phyloP scores from a whole-genome alignment of 1,140 invertebrate species.

The Homalodisca vitripennis region DNA sequence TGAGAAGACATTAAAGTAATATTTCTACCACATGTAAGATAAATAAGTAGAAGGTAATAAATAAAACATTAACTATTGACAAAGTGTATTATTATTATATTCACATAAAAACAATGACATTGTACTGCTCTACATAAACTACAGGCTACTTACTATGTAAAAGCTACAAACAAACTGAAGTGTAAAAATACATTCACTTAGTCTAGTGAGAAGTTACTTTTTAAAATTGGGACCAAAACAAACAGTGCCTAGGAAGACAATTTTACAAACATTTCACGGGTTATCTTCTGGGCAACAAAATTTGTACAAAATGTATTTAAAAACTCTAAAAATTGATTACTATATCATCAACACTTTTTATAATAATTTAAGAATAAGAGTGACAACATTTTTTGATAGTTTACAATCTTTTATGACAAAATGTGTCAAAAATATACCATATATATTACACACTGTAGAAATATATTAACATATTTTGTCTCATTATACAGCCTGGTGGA shows the following conservation, averaged over 20 bases:
- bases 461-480: slow-evolving; percentile 31
- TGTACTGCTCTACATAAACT: slow-evolving; percentile 12
- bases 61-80: not conserved
- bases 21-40: too few species aligned
- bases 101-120: slow-evolving; percentile 12
- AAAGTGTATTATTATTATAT: slow-evolving; percentile 18
- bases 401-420: slow-evolving; percentile 16
- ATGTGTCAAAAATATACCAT: slow-evolving; percentile 28
- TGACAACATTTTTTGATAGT: slow-evolving; percentile 6
- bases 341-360: not conserved
- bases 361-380: slow-evolving; percentile 12
- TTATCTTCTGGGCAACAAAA: not conserved
- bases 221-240: slow-evolving; percentile 28
- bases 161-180: slow-evolving; percentile 33
- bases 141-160: slow-evolving; percentile 27
- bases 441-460: slow-evolving; percentile 29
- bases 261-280: not conserved
- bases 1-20: too few species aligned
- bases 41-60: too few species aligned
- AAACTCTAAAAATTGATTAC: not conserved
- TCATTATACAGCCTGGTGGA: too few species aligned
- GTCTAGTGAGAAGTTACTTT: slow-evolving; percentile 28
- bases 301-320: not conserved
- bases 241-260: slow-evolving; percentile 2
- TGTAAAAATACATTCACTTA: slow-evolving; percentile 29